Base-by-base conservation (phyloP, 2,888 invertebrate genomes). In the Athalia rosae region DNA sequence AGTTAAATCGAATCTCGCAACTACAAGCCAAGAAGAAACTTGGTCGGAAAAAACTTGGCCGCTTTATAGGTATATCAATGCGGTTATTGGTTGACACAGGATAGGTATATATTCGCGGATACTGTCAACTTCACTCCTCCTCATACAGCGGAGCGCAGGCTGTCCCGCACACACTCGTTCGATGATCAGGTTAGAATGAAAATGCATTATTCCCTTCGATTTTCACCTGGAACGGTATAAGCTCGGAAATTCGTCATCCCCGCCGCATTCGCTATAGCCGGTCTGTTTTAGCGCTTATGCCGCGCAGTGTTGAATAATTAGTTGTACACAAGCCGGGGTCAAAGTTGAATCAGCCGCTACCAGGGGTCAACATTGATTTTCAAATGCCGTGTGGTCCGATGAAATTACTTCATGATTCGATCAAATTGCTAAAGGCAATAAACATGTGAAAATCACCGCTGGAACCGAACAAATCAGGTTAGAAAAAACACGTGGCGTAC, bases 1-100 rank as follows among this genome's bases (percentile, higher is more conserved):
- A 87, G 86, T 87, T 87, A 87, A 87, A 87, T 87, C 86, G 87
- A 87, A 87, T 87, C 86, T 84, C 82, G 85, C 86, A 87, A 87
- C 86, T 86, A 84, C 84, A 73, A 76, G 76, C 45, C 64, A 78
- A 77, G 71, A 43, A 78, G 76, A 78, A 76, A 76, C 59, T 73
- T 56, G 11, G 13, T 13, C 47, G 9, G 81, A 82, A 80, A 83
- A 85, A 85, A 84, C 63, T 66, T 82, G 79, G 83, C 80, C 77
- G 61, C 76, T 80, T 82, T 82, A 83, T 82, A 83, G n/a, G n/a
- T 83, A 84, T 86, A 86, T 86, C 85, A 85, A 85, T 85, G 83
- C 58, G 45, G 82, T 80, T 83, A 85, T 85, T 85, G 83, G 83
- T 85, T 82, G 84, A 80, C 82, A 80, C 64, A 78, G 79, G 83